Evolutionary conservation across 2,888 invertebrate genomes (phyloP), one percentile per base, ranked within the genome.

Genomic region (Xylophagus ater): DNA sequence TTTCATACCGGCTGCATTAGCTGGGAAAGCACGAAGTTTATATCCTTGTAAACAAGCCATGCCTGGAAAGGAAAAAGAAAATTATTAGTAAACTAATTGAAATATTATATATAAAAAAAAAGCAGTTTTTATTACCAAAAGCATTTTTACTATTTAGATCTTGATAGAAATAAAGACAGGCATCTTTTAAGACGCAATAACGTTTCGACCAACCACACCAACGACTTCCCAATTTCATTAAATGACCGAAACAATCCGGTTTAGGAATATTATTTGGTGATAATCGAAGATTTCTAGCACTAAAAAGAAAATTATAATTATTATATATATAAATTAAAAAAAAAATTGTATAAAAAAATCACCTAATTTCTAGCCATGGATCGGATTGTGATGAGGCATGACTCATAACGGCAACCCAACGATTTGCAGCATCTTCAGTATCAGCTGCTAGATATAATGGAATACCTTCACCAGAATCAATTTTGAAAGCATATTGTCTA

Each of bases 21-120:
- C 78, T 29, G 80, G 82, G 65, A 90, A 89, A 48, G 93, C 86
- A 57, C 81, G 77, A 40, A 62, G 61, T 33, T 62, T 63, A 67
- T 92, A 94, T 35, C 94, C 94, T 62, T 94, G 94, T 30, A 96
- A 74, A 62, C 90, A 90, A 32, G 87, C 86, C 68, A 93, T 87
- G 42, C 89, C 89, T 89, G 52, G 5, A 59, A 54, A 34, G 17
- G 15, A 21, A 7, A 33, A 32, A 18, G 2, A 4, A 28, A 41
- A 39, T 20, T 15, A 31, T 17, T 21, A 6, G 3, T 18, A 14
- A n/a, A 1, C 4, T n/a, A n/a, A n/a, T n/a, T n/a, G n/a, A n/a
- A n/a, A n/a, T n/a, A n/a, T n/a, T 23, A 14, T 21, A 25, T 3
- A 10, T 23, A 2, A 20, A 34, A 33, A 21, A n/a, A 21, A 13